These are phyloP conservation scores for Megaceryle maxima DNA, from an alignment of 2,113 vertebrate genomes.

Conservation along the genomic window DNA sequence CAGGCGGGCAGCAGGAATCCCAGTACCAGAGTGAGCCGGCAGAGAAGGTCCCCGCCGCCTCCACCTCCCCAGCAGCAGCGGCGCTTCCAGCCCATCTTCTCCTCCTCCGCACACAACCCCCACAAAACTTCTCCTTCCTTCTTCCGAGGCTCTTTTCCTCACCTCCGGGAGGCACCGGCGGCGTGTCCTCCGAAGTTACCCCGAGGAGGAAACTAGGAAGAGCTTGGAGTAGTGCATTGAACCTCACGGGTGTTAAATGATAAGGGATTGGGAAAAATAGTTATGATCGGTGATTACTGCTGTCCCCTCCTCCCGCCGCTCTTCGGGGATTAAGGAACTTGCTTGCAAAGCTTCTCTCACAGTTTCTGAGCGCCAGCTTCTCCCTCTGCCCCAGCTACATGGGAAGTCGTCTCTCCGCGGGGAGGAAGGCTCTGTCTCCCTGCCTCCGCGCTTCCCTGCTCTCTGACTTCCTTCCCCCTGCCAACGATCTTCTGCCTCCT, in stretches of 20 bases:
- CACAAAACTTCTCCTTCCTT: slow-evolving; percentile 38
- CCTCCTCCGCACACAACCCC: not conserved
- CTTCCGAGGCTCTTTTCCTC: slow-evolving; percentile 48
- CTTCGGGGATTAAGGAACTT: slow-evolving; percentile 48
- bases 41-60: slow-evolving; percentile 80
- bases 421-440: not conserved
- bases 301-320: slow-evolving; percentile 6
- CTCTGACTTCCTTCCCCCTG: not conserved
- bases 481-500: not conserved
- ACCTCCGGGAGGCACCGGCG: slow-evolving; percentile 38
- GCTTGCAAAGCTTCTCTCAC: slow-evolving; percentile 53
- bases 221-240: slow-evolving; percentile 57
- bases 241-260: not conserved
- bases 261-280: not conserved
- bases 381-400: slow-evolving; percentile 32
- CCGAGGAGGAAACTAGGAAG: slow-evolving; percentile 46
- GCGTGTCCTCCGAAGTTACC: slow-evolving; percentile 43
- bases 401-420: slow-evolving; percentile 39
- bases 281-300: not conserved
- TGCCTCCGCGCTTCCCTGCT: not conserved
- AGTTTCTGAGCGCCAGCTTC: slow-evolving; percentile 49
- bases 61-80: slow-evolving; percentile 66
- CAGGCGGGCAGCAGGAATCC: slow-evolving; percentile 85
- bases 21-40: slow-evolving; percentile 84
- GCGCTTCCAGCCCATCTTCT: slow-evolving; percentile 83